These are phyloP conservation scores for Melinaea marsaeus DNA, from an alignment of 2,888 invertebrate species.

Conservation along the genomic window DNA sequence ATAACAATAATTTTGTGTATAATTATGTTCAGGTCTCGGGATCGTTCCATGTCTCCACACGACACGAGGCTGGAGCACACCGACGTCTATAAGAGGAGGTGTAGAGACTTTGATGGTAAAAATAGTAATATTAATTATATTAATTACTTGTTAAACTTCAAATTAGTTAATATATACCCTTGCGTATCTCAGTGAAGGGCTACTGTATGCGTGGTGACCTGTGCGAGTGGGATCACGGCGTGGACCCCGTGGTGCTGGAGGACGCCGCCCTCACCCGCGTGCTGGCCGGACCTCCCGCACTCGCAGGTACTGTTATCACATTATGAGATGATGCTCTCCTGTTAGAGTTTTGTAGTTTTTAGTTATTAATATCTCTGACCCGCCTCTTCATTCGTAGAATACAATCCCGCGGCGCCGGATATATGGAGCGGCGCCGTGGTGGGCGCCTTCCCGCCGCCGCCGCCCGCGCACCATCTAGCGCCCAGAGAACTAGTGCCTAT, in stretches of 20 bases:
- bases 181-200: constrained; percentile 84
- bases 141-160: no score
- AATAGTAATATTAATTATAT: constrained; percentile 12
- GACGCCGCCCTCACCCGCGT: constrained; percentile 80
- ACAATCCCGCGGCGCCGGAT: constrained; percentile 90
- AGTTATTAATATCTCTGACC: no score
- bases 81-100: constrained; percentile 80
- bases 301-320: constrained; percentile 15
- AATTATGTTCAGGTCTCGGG: constrained; percentile 49
- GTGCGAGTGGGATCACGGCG: constrained; percentile 98
- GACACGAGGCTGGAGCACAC: constrained; percentile 53
- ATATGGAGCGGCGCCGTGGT: constrained; percentile 70
- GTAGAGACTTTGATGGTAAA: constrained; percentile 92
- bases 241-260: constrained; percentile 96
- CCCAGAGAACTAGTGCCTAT: constrained; percentile 81
- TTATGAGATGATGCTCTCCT: not conserved
- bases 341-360: no score
- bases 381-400: constrained; percentile 65
- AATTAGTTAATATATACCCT: no score
- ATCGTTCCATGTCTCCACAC: constrained; percentile 56
- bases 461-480: constrained; percentile 32
- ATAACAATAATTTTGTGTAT: not conserved
- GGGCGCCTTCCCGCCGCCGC: constrained; percentile 38
- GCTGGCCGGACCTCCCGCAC: constrained; percentile 55
- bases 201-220: constrained; percentile 98